Percentiles rank a stretch among this genome's conserved stretches.
Evolutionary conservation across 2,797 vertebrate genomes (phyloP).

Genomic region (Chelonia mydas): DNA sequence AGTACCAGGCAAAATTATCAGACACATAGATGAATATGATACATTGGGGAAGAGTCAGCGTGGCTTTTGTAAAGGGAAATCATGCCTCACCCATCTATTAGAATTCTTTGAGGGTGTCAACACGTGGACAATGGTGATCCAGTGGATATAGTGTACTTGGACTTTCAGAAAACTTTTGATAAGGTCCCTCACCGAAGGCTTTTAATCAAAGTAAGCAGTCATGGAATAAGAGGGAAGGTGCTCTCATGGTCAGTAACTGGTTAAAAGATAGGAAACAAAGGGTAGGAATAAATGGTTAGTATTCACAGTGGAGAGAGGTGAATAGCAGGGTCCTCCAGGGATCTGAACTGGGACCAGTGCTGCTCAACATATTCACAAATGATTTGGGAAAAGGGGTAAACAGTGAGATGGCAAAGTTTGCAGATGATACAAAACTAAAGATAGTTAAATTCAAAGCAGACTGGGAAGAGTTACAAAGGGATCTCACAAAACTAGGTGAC

Average conservation of each 20-base stretch:
- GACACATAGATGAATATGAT: background rate
- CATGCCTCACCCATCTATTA: background rate
- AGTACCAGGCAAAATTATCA: background rate
- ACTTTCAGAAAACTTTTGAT: background rate
- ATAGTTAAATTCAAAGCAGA: background rate
- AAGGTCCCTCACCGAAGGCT: background rate
- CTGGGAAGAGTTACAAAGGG: background rate
- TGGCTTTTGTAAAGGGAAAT: background rate
- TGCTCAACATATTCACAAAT: background rate
- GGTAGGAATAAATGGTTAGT: too few relatives aligned
- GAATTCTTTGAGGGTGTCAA: background rate
- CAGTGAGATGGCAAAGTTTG: background rate
- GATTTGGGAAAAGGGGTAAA: background rate
- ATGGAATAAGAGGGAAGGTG: background rate
- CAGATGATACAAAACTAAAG: background rate
- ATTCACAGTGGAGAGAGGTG: background rate
- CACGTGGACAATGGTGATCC: background rate
- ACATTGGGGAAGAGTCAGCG: background rate
- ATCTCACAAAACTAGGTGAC: background rate
- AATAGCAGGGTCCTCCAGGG: background rate
- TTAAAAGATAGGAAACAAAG: background rate
- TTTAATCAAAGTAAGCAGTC: background rate
- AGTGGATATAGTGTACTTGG: background rate
- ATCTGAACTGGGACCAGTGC: too few relatives aligned
- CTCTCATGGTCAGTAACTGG: background rate